These are phyloP conservation scores for Drosophila fuyamai DNA, from an alignment of 1,140 invertebrate genomes.

Conservation along the genomic window DNA sequence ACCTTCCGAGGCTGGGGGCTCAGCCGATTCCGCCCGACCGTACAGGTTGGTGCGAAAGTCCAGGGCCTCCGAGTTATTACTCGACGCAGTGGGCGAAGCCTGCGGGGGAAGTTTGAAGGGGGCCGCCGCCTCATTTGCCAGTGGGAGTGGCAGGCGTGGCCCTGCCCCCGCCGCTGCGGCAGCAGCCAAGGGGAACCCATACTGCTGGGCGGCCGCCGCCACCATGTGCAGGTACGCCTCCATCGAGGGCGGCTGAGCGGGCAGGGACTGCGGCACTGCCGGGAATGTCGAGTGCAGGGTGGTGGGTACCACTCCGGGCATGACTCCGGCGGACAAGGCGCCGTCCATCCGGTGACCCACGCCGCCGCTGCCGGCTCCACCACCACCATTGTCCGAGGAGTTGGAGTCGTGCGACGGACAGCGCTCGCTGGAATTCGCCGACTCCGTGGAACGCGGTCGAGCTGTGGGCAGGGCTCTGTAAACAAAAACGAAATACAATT, in stretches of 20 bases:
- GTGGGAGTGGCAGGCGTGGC: slow-evolving; percentile 85
- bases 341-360: slow-evolving; percentile 43
- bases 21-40: slow-evolving; percentile 67
- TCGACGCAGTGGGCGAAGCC: slow-evolving; percentile 79
- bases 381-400: slow-evolving; percentile 86
- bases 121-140: slow-evolving; percentile 85
- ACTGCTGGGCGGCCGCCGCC: slow-evolving; percentile 88
- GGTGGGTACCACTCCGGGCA: slow-evolving; percentile 83
- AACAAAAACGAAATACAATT: slow-evolving; percentile 60
- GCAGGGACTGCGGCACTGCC: slow-evolving; percentile 85
- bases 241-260: slow-evolving; percentile 91
- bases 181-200: slow-evolving; percentile 89
- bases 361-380: slow-evolving; percentile 51
- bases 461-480: slow-evolving; percentile 91
- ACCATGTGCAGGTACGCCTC: slow-evolving; percentile 90
- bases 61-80: slow-evolving; percentile 76
- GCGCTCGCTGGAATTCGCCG: slow-evolving; percentile 88
- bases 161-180: slow-evolving; percentile 86
- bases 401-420: slow-evolving; percentile 89
- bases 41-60: slow-evolving; percentile 81
- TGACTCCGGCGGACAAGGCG: slow-evolving; percentile 64
- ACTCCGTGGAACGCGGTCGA: slow-evolving; percentile 91
- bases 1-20: slow-evolving; percentile 85
- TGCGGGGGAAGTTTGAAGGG: slow-evolving; percentile 84
- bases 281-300: slow-evolving; percentile 85